These are phyloP conservation scores for Nansenia antarctica DNA, from an alignment of 2,113 vertebrate genomes.

Conservation along the genomic window DNA sequence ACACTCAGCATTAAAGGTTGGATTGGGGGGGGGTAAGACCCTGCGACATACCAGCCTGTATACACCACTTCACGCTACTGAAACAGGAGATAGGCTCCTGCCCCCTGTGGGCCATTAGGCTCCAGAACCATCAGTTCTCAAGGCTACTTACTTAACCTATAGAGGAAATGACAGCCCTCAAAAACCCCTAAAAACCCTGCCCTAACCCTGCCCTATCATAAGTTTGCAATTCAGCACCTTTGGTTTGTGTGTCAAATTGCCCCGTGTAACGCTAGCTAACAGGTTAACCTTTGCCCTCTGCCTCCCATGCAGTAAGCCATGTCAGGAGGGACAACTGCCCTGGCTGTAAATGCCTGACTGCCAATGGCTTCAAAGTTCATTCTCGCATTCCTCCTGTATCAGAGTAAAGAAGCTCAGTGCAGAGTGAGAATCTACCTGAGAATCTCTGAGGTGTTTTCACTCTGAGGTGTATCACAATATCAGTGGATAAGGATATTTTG, in stretches of 20 bases:
- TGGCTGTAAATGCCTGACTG: conserved; percentile 35
- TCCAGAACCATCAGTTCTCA: no score
- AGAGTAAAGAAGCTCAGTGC: not conserved
- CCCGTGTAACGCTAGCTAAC: not conserved
- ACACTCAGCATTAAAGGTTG: no score
- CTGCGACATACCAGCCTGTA: no score
- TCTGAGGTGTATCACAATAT: no score
- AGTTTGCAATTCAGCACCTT: not conserved
- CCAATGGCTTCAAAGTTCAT: conserved; percentile 53
- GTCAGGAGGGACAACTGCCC: conserved; percentile 47
- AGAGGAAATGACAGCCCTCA: no score
- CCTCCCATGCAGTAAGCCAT: not conserved
- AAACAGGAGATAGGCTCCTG: no score
- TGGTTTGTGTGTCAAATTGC: not conserved
- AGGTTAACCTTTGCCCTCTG: conserved; percentile 32
- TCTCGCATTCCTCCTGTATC: conserved; percentile 5
- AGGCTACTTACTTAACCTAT: no score
- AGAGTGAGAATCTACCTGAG: no score
- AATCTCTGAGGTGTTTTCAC: not conserved
- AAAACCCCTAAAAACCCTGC: not conserved
- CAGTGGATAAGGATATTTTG: no score
- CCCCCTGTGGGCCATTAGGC: no score
- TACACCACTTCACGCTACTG: no score
- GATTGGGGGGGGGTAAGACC: no score
- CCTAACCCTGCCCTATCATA: not conserved